Base-by-base conservation (phyloP, 2,888 invertebrate species). In the Oscheius onirici region DNA sequence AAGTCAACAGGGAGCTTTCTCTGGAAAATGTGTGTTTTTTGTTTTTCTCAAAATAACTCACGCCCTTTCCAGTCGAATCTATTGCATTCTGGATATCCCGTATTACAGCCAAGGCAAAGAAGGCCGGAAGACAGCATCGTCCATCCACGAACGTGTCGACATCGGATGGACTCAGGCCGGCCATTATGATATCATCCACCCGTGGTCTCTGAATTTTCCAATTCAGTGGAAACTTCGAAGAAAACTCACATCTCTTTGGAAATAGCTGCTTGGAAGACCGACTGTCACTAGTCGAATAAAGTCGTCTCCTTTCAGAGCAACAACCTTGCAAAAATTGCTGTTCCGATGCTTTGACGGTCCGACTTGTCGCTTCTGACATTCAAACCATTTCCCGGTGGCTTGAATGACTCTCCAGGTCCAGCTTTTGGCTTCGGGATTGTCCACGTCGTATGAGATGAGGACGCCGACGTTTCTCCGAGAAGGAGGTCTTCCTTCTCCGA, bases 201-300 rank as follows among this genome's bases (percentile, higher is more conserved):
- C 17, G 41, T 8, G 58, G 40, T n/a, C 20, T 58, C 58, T 58
- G 20, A 41, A n/a, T n/a, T n/a, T n/a, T n/a, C n/a, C n/a, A n/a
- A n/a, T n/a, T n/a, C n/a, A n/a, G n/a, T n/a, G n/a, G n/a, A n/a
- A n/a, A n/a, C n/a, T n/a, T n/a, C n/a, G n/a, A n/a, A n/a, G n/a
- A n/a, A n/a, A n/a, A 28, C n/a, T 11, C 2, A 63, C 63, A 22
- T 49, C 49, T 46, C 28, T 24, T 49, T 34, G 24, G 49, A 49
- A 63, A 34, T 52, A 54, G 6, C n/a, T 17, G 10, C 40, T 22
- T 2, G 68, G 57, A 20, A 68, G 43, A 13, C 68, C 68, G 17
- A 68, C 44, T 13, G 68, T 57, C 8, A 68, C 68, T 5, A 68
- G 57, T 1, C 68, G 55, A 20, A 68, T 28, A 20, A 43, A 26